Evolutionary conservation across 2,797 vertebrate genomes (phyloP).

Genomic region (Borostomias antarcticus): DNA sequence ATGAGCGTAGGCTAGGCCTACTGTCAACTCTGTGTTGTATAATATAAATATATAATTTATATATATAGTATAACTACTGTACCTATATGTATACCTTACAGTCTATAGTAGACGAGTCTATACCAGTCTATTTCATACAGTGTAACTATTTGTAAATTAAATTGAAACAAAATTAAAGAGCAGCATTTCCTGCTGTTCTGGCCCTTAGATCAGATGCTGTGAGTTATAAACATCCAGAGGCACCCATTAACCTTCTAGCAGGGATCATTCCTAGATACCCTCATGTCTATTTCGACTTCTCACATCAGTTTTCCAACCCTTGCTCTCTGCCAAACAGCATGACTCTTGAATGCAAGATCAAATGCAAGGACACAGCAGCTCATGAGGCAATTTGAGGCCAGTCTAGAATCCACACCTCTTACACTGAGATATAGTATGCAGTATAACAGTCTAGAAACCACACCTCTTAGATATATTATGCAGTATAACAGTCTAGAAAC

Average conservation of each 20-base stretch:
- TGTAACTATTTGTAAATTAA: conserved; percentile 39
- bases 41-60: too few relatives aligned
- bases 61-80: too few relatives aligned
- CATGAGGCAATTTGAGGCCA: conserved; percentile 32
- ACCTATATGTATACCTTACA: too few relatives aligned
- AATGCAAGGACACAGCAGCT: conserved; percentile 55
- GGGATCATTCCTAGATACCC: conserved; percentile 65
- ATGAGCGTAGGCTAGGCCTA: too few relatives aligned
- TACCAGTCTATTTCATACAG: neutral
- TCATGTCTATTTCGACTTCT: conserved; percentile 56
- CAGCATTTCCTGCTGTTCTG: conserved; percentile 55
- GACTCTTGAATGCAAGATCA: conserved; percentile 56
- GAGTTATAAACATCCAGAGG: conserved; percentile 67
- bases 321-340: conserved; percentile 54
- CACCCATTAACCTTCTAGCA: conserved; percentile 75
- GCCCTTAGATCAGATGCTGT: conserved; percentile 67
- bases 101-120: too few relatives aligned
- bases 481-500: conserved; percentile 25
- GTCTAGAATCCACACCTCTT: conserved; percentile 18
- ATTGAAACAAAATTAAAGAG: conserved; percentile 65
- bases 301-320: conserved; percentile 57
- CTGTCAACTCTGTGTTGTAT: too few relatives aligned
- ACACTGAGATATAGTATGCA: neutral
- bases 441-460: neutral
- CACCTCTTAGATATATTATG: neutral